Percentiles rank a stretch among this genome's conserved stretches.
phyloP scores from a whole-genome alignment of 2,797 vertebrate genomes.

The Lemur catta region DNA sequence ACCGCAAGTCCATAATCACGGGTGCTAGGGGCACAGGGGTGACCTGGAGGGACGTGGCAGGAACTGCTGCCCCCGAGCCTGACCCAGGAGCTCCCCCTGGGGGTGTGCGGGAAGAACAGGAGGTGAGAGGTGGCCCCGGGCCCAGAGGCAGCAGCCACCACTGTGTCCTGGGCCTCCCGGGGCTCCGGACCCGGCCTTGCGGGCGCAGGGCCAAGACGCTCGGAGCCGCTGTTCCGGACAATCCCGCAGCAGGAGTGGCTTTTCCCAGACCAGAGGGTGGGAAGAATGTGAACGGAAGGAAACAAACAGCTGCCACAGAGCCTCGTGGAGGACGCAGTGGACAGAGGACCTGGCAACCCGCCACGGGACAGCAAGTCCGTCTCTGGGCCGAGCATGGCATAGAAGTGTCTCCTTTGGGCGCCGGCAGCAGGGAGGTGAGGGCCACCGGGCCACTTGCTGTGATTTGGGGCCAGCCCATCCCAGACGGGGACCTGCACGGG shows the following conservation, averaged over 20 bases:
- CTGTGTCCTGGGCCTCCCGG: no score
- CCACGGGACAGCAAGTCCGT: accelerated
- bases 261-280: not conserved
- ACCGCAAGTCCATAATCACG: not conserved
- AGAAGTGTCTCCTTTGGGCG: accelerated
- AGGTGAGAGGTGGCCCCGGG: accelerated
- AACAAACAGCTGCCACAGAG: accelerated
- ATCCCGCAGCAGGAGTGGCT: not conserved
- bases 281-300: accelerated
- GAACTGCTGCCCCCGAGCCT: accelerated
- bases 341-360: no score
- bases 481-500: not conserved
- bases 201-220: not conserved
- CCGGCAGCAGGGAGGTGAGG: not conserved
- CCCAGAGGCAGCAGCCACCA: accelerated
- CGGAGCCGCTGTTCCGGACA: not conserved
- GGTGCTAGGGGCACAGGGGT: not conserved
- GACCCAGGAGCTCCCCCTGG: accelerated
- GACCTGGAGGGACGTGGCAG: no score
- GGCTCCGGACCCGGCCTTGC: no score
- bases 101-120: not conserved
- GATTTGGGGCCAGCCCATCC: not conserved
- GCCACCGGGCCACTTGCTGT: accelerated
- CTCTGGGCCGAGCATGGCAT: accelerated
- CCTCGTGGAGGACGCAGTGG: accelerated